Evolutionary conservation across 2,113 vertebrate genomes (phyloP), one percentile per base, ranked within the genome.

Genomic region (Notarius quadriscutis): DNA sequence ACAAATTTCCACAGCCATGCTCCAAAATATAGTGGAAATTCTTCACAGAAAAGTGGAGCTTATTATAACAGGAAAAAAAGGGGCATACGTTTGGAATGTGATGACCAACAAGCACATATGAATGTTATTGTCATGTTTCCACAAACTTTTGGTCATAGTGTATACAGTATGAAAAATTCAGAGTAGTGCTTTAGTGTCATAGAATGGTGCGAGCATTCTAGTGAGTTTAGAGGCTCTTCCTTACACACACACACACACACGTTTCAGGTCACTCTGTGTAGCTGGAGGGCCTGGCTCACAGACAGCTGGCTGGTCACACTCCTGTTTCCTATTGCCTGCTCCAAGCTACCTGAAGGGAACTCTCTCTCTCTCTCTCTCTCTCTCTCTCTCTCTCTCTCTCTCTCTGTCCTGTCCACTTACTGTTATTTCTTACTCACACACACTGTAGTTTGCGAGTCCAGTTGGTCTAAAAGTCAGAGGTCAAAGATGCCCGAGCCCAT

Each of bases 211-310:
- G 5, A 77, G 48, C 20, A 67, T 22, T 84, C n/a, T 30, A 41
- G 25, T 48, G 50, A 55, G 12, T 72, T 60, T 72, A 7, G 53
- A 72, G 50, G 18, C 7, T 51, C 63, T 20, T 18, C 9, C 27
- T 18, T 41, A 78, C 55, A 84, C 57, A 60, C 81, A 86, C 55
- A 62, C 83, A 80, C 72, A 84, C 71, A 34, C 60, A 58, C n/a
- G 34, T 81, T 51, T 63, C 72, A 81, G 88, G 86, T 82, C 89
- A 87, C 83, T 89, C 48, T 81, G 84, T 82, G 86, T 87, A 85
- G 92, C 89, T 91, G 69, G 85, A 53, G 93, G 92, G 89, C 88
- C 87, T 80, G 87, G 93, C 88, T 92, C 91, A 90, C 91, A 94
- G 91, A 84, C 93, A 94, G 93, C 91, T 92, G 93, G 82, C 88